phyloP scores from a whole-genome alignment of 2,113 vertebrate species.

The Hypocryptadius cinnamomeus region DNA sequence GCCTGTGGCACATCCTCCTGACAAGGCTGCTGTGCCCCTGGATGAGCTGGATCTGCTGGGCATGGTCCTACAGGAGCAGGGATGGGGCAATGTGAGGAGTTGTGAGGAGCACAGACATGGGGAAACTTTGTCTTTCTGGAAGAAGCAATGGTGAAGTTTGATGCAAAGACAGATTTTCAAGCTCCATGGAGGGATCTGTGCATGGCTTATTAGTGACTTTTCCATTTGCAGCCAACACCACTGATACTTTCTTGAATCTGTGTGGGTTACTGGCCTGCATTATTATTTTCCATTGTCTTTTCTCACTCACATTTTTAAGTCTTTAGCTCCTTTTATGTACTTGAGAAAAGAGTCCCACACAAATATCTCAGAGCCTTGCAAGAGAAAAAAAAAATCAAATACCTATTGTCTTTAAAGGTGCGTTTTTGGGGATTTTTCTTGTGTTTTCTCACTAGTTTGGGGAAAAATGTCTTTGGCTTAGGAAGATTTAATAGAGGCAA shows the following conservation, averaged over 20 bases:
- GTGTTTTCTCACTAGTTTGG: background rate
- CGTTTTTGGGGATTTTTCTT: background rate
- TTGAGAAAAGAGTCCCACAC: background rate
- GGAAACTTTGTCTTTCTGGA: background rate
- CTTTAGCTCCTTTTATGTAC: background rate
- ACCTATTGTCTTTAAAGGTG: background rate
- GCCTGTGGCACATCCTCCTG: background rate
- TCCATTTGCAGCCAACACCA: background rate
- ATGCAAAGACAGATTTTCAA: background rate
- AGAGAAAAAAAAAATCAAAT: background rate
- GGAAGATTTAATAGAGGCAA: background rate
- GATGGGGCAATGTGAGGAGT: accelerated
- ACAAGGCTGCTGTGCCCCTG: background rate
- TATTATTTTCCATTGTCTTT: constrained; percentile 29
- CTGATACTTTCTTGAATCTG: background rate
- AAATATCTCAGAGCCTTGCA: background rate
- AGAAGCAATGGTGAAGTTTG: background rate
- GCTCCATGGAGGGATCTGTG: background rate
- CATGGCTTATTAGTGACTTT: background rate
- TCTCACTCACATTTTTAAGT: background rate
- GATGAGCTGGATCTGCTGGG: background rate
- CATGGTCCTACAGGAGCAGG: background rate
- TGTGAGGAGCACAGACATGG: background rate
- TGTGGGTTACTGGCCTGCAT: background rate
- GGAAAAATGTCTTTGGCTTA: background rate